Evolutionary conservation across 1,140 invertebrate genomes (phyloP).

Genomic region (Helicoverpa zea): DNA sequence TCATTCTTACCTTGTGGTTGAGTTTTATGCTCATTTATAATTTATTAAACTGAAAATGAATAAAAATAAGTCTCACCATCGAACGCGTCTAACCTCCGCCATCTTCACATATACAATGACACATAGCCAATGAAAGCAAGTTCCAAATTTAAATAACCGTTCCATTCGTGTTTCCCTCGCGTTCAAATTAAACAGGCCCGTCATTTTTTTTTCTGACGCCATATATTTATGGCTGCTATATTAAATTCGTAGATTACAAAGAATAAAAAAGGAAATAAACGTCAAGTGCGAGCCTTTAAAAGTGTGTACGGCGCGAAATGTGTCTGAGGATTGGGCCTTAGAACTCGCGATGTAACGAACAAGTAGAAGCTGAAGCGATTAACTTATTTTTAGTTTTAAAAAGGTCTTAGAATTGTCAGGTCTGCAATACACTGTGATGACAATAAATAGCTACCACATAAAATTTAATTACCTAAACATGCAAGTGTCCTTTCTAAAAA

Average conservation of each 20-base stretch:
- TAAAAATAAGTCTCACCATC: background rate
- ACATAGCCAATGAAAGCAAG: slow-evolving; percentile 52
- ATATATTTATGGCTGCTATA: slow-evolving; percentile 75
- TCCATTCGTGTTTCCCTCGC: slow-evolving; percentile 59
- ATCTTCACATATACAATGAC: slow-evolving; percentile 4
- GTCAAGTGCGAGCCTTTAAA: slow-evolving; percentile 68
- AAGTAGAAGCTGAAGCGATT: background rate
- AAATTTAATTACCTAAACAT: too few relatives aligned
- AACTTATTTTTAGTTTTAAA: background rate
- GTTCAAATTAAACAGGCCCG: slow-evolving; percentile 67
- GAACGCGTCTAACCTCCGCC: background rate
- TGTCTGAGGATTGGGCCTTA: slow-evolving; percentile 45
- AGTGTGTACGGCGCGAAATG: slow-evolving; percentile 61
- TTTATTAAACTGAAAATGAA: too few relatives aligned
- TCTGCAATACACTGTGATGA: too few relatives aligned
- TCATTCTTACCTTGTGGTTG: too few relatives aligned
- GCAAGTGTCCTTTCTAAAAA: too few relatives aligned
- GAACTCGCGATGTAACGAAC: background rate
- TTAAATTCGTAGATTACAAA: slow-evolving; percentile 77
- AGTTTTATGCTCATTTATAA: too few relatives aligned
- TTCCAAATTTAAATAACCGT: slow-evolving; percentile 72
- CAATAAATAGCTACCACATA: too few relatives aligned
- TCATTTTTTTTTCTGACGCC: slow-evolving; percentile 63
- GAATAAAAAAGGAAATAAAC: slow-evolving; percentile 76
- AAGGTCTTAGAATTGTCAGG: too few relatives aligned